Base-by-base conservation (phyloP, 92 coral and sea anemone species). In the Umimayanthus kanabou region DNA sequence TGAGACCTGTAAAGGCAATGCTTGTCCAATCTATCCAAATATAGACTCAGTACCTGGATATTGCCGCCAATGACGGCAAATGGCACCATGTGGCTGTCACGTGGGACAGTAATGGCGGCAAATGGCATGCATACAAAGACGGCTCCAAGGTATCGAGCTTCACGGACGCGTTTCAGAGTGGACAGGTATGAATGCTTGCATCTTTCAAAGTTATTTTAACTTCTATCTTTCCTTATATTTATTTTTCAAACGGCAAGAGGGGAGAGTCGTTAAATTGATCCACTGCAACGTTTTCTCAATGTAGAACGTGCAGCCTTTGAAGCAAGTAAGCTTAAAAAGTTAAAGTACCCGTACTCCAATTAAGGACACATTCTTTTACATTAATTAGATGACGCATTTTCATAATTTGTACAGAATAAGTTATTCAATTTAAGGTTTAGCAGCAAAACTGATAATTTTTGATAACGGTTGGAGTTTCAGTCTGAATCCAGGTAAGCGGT, bases 41-140 rank as follows among this genome's bases (percentile, higher is more conserved):
- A 11, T 28, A 83, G 84, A 93, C 96, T 4, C 91, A 76, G 13
- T 93, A 64, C 91, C 81, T 91, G 64, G 91, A 92, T 8, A 15
- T 93, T 66, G 90, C 64, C 25, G 89, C 73, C 49, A 91, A 80
- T 61, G 98, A 93, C 73, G 98, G 98, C 0, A 78, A 80, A 30
- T 95, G 98, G 98, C 98, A 95, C 81, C 98, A 95, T 88, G 88
- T 95, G 82, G 98, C 94, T 26, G 92, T 95, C 85, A 91, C 96
- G 58, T 95, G 98, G 98, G 94, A 93, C 61, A 93, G 91, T 67
- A 80, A 88, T 33, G 71, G 77, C 39, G 95, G 94, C 50, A 79
- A 93, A 18, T 94, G 98, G 94, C 78, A 85, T 43, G 88, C 93
- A 20, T 95, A 93, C 77, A 75, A 89, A 28, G 96, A 95, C 20